Evolutionary conservation across 2,797 vertebrate species (phyloP).

Genomic region (Poeciliopsis presidionis): DNA sequence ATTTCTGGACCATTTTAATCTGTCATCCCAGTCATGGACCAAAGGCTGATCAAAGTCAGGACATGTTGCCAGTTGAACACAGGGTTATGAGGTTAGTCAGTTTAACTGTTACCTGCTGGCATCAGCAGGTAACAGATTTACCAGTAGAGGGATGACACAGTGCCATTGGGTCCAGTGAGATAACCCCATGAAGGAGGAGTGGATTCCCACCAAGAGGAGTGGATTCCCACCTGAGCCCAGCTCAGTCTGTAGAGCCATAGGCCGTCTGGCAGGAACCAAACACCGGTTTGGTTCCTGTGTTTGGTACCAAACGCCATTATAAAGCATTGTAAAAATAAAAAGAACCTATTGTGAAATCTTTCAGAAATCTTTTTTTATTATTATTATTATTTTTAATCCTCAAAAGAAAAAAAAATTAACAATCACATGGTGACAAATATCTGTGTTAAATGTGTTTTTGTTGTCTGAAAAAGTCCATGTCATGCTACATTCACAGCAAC

Average conservation of each 20-base stretch:
- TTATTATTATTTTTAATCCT: slow-evolving; percentile 36
- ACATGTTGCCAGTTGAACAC: background rate
- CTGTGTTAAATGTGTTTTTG: slow-evolving; percentile 55
- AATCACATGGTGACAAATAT: slow-evolving; percentile 25
- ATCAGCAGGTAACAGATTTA: background rate
- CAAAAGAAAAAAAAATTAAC: slow-evolving; percentile 32
- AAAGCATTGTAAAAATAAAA: slow-evolving; percentile 45
- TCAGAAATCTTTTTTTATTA: slow-evolving; percentile 31
- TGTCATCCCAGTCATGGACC: background rate
- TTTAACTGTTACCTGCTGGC: background rate
- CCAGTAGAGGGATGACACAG: background rate
- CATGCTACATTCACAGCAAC: slow-evolving; percentile 73
- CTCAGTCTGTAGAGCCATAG: background rate
- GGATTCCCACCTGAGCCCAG: background rate
- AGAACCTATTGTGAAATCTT: slow-evolving; percentile 15
- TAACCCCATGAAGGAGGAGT: background rate
- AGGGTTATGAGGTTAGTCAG: background rate
- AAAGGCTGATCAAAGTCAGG: background rate
- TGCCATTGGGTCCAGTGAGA: background rate
- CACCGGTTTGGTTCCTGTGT: too few species aligned
- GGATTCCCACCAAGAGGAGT: background rate
- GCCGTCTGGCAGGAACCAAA: background rate
- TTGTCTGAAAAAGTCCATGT: slow-evolving; percentile 45
- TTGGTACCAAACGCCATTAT: too few species aligned
- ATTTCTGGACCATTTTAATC: background rate